Evolutionary conservation across 2,113 vertebrate genomes (phyloP), one percentile per base, ranked within the genome.

Genomic region (Prietella phreatophila): DNA sequence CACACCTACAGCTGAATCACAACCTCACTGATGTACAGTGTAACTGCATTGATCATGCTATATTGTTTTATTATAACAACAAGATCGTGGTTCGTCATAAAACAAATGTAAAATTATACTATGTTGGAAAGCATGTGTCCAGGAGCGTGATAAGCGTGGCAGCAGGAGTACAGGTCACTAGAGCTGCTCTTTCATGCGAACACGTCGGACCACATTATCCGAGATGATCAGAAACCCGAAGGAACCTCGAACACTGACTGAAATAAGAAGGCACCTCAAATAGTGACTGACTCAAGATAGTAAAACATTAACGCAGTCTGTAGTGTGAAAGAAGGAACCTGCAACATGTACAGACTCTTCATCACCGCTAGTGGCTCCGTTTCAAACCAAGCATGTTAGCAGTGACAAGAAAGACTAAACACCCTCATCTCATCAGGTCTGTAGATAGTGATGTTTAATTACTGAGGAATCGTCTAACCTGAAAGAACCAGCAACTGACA

Each of bases 381-480:
- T 85, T 85, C 65, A 85, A 73, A 85, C 53, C 22, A 58, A 56
- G 75, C 19, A 14, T 69, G 42, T 69, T 50, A 75, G 58, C 67
- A 36, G n/a, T 0, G n/a, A 85, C 53, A 25, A 85, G 53, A 36
- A 58, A 85, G 65, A 73, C 47, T 73, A 84, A 73, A 84, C n/a
- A 56, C 47, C 8, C 6, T 56, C 47, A 36, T 47, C 67, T 75
- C 36, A 22, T 36, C 79, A 20, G 27, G 15, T 58, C 3, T 15
- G 19, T 8, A 79, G 76, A 53, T 42, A 79, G 17, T 11, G 50
- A 56, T 36, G 22, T 27, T 85, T 5, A 75, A 20, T 58, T 73
- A 58, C n/a, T 85, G 17, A 73, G 7, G 25, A 60, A 65, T 50
- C 75, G n/a, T n/a, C 75, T 8, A 53, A 79, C 76, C 71, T 25